These are phyloP conservation scores for Drymonia ruficornis DNA, from an alignment of 2,888 invertebrate species.

Conservation along the genomic window DNA sequence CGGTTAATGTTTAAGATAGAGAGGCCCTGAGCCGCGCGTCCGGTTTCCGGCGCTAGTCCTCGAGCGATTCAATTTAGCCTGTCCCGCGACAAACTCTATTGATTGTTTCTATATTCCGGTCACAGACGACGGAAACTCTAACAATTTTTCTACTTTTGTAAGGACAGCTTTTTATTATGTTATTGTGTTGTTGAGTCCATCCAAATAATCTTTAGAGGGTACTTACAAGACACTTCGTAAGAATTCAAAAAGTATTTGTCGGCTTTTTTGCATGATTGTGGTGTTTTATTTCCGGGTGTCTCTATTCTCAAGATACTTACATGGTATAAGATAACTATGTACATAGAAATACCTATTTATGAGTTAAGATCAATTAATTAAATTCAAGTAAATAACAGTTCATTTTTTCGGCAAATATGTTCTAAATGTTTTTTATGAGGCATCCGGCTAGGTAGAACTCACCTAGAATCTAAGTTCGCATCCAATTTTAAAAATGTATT, in stretches of 20 bases:
- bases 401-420: too few relatives aligned
- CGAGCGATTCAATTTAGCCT: slow-evolving; percentile 75
- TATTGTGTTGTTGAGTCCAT: slow-evolving; percentile 7
- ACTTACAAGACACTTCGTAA: neutral
- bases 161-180: slow-evolving; percentile 41
- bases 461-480: neutral
- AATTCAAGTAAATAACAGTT: too few relatives aligned
- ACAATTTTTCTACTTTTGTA: slow-evolving; percentile 43
- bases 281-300: too few relatives aligned
- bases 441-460: too few relatives aligned
- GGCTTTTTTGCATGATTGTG: neutral
- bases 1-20: slow-evolving; percentile 60
- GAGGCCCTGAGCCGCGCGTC: slow-evolving; percentile 62
- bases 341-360: too few relatives aligned
- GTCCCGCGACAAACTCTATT: slow-evolving; percentile 76
- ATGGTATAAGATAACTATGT: too few relatives aligned
- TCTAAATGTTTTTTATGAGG: too few relatives aligned
- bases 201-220: neutral
- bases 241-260: neutral
- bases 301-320: too few relatives aligned
- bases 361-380: too few relatives aligned
- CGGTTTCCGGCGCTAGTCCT: slow-evolving; percentile 70
- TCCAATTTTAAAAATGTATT: slow-evolving; percentile 1
- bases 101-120: slow-evolving; percentile 82
- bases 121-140: slow-evolving; percentile 61